Evolutionary conservation across 1,140 invertebrate genomes (phyloP).

Genomic region (Achroia grisella): DNA sequence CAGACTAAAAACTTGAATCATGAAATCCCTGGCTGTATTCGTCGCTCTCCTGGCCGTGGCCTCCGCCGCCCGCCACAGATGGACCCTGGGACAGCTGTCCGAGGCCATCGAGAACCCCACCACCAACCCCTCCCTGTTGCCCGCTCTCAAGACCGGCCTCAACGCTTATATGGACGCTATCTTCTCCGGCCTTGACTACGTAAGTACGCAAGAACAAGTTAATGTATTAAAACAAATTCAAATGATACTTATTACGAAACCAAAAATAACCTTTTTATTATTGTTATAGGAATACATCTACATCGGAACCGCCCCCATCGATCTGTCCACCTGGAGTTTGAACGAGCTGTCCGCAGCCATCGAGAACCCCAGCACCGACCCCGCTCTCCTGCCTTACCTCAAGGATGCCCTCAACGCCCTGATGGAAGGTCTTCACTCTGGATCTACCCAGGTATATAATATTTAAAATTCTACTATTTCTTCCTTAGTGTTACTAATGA

Average conservation of each 20-base stretch:
- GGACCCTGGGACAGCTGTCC: constrained; percentile 24
- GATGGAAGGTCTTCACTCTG: constrained; percentile 19
- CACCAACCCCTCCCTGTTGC: constrained; percentile 12
- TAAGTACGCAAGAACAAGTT: not conserved
- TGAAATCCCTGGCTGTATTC: constrained; percentile 48
- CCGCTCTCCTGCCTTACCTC: constrained; percentile 23
- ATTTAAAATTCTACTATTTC: too few species aligned
- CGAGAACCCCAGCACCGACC: constrained; percentile 21
- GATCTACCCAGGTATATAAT: constrained; percentile 16
- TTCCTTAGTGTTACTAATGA: too few species aligned
- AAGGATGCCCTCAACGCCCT: constrained; percentile 26
- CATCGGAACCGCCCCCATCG: constrained; percentile 4
- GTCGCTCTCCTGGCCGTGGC: constrained; percentile 32
- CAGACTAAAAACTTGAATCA: constrained; percentile 23
- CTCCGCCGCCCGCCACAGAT: constrained; percentile 15
- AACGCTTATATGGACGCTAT: constrained; percentile 18
- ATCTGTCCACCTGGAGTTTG: constrained; percentile 16
- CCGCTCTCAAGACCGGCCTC: constrained; percentile 18
- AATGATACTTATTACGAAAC: not conserved
- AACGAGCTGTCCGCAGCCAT: constrained; percentile 31
- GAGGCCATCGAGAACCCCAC: constrained; percentile 12
- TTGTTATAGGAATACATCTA: constrained; percentile 4
- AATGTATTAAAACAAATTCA: too few species aligned
- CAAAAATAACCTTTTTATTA: not conserved
- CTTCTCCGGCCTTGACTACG: constrained; percentile 9